These are phyloP conservation scores for Heliconius hermathena DNA, from an alignment of 1,140 invertebrate genomes.

Conservation along the genomic window DNA sequence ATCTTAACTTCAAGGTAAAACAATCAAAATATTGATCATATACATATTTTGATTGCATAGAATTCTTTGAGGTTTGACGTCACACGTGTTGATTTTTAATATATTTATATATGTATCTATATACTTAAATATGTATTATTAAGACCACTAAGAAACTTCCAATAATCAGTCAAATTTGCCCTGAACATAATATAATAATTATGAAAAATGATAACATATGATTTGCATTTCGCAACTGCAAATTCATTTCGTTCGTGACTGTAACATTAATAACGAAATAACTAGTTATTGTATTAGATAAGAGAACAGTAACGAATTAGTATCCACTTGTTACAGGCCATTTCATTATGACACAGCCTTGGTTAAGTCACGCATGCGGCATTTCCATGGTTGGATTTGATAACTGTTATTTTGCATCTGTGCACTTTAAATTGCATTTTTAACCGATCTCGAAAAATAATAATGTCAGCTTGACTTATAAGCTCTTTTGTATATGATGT, in stretches of 20 bases:
- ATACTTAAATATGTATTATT: background rate
- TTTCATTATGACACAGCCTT: slow-evolving; percentile 69
- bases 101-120: background rate
- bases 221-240: slow-evolving; percentile 53
- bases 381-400: slow-evolving; percentile 46
- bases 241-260: slow-evolving; percentile 67
- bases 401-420: slow-evolving; percentile 38
- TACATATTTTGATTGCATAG: background rate
- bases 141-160: background rate
- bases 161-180: background rate
- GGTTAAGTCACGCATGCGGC: slow-evolving; percentile 61
- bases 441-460: background rate
- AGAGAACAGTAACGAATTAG: slow-evolving; percentile 59
- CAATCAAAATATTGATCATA: slow-evolving; percentile 10
- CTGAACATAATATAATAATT: slow-evolving; percentile 20
- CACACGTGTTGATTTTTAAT: background rate
- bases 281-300: slow-evolving; percentile 72
- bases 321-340: slow-evolving; percentile 48
- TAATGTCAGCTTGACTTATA: no score
- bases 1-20: slow-evolving; percentile 31
- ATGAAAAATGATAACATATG: slow-evolving; percentile 44
- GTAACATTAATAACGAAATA: slow-evolving; percentile 65
- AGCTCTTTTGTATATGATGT: no score
- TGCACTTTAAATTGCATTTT: background rate
- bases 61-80: background rate